Percentiles rank a stretch among this genome's conserved stretches.
phyloP scores from a whole-genome alignment of 2,888 invertebrate genomes.

The Agrochola lychnidis region DNA sequence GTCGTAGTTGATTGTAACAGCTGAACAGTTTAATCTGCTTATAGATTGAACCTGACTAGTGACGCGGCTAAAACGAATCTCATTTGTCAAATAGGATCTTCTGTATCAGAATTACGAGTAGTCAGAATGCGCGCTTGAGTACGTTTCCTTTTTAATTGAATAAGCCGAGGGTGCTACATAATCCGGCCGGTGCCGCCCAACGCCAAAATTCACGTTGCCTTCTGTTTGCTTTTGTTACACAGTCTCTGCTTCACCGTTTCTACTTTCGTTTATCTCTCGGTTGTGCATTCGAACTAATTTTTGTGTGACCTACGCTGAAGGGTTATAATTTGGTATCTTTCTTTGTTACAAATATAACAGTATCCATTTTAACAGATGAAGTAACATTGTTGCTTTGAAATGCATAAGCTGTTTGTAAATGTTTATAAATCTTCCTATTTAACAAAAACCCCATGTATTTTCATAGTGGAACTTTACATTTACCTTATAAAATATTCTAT shows the following conservation, averaged over 20 bases:
- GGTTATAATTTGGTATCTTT: slow-evolving; percentile 11
- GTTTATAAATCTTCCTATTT: neutral
- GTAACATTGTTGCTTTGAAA: neutral
- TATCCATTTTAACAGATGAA: neutral
- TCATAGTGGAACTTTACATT: neutral
- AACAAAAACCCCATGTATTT: neutral
- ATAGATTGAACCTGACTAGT: slow-evolving; percentile 42
- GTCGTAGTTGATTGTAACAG: slow-evolving; percentile 6
- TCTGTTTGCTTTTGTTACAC: slow-evolving; percentile 79
- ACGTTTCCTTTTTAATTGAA: slow-evolving; percentile 85
- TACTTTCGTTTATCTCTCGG: slow-evolving; percentile 65
- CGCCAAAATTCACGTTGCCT: slow-evolving; percentile 77
- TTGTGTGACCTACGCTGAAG: slow-evolving; percentile 17
- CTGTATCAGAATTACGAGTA: slow-evolving; percentile 77
- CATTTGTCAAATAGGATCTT: slow-evolving; percentile 76
- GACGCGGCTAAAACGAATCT: slow-evolving; percentile 69
- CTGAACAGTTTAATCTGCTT: slow-evolving; percentile 21
- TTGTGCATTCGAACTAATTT: slow-evolving; percentile 46
- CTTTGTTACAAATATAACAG: slow-evolving; percentile 6
- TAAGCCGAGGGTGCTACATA: slow-evolving; percentile 84
- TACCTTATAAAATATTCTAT: slow-evolving; percentile 18
- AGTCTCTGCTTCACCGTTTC: slow-evolving; percentile 73
- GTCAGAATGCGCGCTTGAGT: slow-evolving; percentile 76
- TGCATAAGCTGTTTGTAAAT: neutral
- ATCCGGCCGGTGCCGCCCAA: slow-evolving; percentile 78